Percentiles rank a stretch among this genome's conserved stretches.
phyloP scores from a whole-genome alignment of 2,797 vertebrate species.

The Poeciliopsis gracilis region DNA sequence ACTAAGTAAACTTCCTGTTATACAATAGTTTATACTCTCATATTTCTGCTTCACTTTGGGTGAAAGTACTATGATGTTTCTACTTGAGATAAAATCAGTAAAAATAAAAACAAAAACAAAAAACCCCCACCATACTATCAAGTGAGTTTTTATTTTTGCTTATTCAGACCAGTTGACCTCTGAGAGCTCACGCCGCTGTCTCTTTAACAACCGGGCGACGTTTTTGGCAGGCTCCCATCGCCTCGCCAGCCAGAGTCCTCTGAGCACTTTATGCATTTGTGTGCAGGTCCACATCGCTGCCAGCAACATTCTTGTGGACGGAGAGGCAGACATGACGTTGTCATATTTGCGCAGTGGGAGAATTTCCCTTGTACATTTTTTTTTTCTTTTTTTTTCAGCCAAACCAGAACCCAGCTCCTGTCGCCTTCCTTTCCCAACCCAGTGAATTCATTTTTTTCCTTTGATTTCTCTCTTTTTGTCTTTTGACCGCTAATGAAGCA shows the following conservation, averaged over 20 bases:
- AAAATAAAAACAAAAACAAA: too few species aligned
- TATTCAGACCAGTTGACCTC: conserved; percentile 16
- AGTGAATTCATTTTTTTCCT: conserved; percentile 1
- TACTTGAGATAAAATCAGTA: too few species aligned
- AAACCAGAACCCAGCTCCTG: conserved; percentile 5
- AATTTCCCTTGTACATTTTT: conserved; percentile 43
- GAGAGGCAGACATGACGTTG: conserved; percentile 66
- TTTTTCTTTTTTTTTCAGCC: not conserved
- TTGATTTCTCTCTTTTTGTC: not conserved
- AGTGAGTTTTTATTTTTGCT: conserved; percentile 10
- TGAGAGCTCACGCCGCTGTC: conserved; percentile 14
- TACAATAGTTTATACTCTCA: not conserved
- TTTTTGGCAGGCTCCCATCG: conserved; percentile 38
- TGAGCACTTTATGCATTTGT: conserved; percentile 19
- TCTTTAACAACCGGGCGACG: conserved; percentile 57
- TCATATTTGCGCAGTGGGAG: conserved; percentile 61
- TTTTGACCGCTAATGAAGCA: conserved; percentile 44
- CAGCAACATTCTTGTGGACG: conserved; percentile 67
- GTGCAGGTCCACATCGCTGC: conserved; percentile 24
- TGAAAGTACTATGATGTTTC: too few species aligned
- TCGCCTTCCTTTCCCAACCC: not conserved
- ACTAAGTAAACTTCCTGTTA: not conserved
- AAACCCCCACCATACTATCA: too few species aligned
- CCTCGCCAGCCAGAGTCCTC: conserved; percentile 31
- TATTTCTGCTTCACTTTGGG: not conserved